Conservation (phyloP, 2,888 invertebrate species). For the Heliconius ismenius region DNA sequence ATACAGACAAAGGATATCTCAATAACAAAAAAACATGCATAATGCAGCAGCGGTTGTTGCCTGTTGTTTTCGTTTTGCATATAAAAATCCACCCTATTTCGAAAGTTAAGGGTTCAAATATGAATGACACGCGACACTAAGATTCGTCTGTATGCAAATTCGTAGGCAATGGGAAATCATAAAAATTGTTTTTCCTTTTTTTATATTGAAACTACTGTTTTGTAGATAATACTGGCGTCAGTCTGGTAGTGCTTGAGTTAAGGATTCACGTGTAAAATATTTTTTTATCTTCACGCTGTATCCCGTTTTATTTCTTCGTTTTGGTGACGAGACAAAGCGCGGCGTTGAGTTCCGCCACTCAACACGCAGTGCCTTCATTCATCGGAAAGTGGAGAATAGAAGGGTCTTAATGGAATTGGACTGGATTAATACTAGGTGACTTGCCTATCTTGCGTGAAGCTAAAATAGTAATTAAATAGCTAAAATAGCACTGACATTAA, state of each 20-base stretch:
- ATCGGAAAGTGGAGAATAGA: too few species aligned
- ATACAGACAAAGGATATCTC: slow-evolving; percentile 23
- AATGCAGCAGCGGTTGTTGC: slow-evolving; percentile 13
- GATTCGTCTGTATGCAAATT: slow-evolving; percentile 25
- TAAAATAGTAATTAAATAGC: too few species aligned
- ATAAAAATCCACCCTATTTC: not conserved
- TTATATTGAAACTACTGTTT: not conserved
- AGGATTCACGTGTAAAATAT: too few species aligned
- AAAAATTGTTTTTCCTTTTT: slow-evolving; percentile 17
- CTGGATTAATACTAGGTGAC: too few species aligned
- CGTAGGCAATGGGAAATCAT: slow-evolving; percentile 10
- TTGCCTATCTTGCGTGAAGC: too few species aligned
- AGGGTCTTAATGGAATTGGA: too few species aligned
- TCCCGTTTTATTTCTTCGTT: not conserved
- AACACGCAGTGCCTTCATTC: too few species aligned
- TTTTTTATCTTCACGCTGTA: not conserved
- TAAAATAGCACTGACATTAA: too few species aligned
- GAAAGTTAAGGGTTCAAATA: not conserved
- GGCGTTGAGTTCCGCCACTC: too few species aligned
- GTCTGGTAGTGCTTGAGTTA: not conserved
- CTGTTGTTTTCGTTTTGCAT: not conserved
- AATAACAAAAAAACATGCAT: slow-evolving; percentile 26
- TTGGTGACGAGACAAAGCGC: too few species aligned
- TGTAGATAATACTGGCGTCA: not conserved
- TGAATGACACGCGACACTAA: not conserved